phyloP scores from a whole-genome alignment of 2,888 invertebrate species.

The Adelphocoris suturalis region DNA sequence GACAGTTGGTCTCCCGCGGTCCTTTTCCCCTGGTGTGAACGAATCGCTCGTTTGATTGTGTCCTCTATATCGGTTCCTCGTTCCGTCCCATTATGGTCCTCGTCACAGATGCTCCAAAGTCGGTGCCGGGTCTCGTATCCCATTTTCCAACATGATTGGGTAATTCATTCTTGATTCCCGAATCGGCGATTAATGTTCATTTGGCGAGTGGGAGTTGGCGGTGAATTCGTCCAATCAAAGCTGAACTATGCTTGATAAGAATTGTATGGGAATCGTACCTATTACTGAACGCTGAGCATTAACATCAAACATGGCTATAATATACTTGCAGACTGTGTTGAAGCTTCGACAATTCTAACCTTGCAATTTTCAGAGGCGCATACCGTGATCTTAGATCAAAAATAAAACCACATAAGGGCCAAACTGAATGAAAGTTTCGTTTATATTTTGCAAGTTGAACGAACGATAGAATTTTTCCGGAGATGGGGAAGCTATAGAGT shows the following conservation, averaged over 20 bases:
- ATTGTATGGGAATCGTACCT: no score
- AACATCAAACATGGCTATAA: no score
- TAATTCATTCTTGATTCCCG: neutral
- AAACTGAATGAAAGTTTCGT: no score
- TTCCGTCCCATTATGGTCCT: constrained; percentile 32
- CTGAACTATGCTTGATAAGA: neutral
- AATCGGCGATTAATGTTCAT: neutral
- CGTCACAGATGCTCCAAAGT: neutral
- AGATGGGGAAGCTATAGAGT: no score
- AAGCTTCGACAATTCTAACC: no score
- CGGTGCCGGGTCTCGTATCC: neutral
- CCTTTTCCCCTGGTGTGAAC: constrained; percentile 29
- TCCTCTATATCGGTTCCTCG: constrained; percentile 37
- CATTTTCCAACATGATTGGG: neutral
- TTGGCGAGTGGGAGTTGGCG: neutral
- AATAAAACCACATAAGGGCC: no score
- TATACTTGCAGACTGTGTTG: no score
- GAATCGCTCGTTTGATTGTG: constrained; percentile 51
- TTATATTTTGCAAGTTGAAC: no score
- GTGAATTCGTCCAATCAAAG: neutral
- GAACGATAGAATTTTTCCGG: no score
- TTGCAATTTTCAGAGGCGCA: no score
- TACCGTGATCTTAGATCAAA: no score
- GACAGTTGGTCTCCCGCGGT: constrained; percentile 66
- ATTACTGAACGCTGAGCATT: no score